Percentiles rank a stretch among this genome's conserved stretches.
Conservation (phyloP, 2,888 invertebrate genomes). For the Endotricha flammealis region DNA sequence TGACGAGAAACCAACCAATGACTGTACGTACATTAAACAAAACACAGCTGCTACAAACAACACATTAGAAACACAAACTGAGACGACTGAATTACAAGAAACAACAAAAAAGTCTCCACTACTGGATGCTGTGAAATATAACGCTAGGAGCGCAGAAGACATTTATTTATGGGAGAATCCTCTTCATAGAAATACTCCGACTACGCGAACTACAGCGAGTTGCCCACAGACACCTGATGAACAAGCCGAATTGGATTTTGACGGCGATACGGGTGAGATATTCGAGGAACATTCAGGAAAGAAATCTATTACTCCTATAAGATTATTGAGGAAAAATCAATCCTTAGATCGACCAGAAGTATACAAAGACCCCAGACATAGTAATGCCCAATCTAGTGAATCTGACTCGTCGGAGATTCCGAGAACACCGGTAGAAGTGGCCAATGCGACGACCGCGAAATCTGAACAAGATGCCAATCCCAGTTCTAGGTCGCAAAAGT, state of each 20-base stretch:
- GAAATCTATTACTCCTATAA: slow-evolving; percentile 84
- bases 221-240: slow-evolving; percentile 84
- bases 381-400: slow-evolving; percentile 54
- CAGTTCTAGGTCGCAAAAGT: slow-evolving; percentile 65
- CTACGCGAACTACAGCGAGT: slow-evolving; percentile 60
- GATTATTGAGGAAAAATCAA: slow-evolving; percentile 72
- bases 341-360: slow-evolving; percentile 52
- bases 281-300: slow-evolving; percentile 82
- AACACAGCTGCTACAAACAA: slow-evolving; percentile 33
- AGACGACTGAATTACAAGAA: slow-evolving; percentile 37
- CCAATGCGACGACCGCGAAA: slow-evolving; percentile 28
- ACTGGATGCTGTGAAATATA: slow-evolving; percentile 55
- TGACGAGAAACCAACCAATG: slow-evolving; percentile 53
- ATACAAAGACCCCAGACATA: slow-evolving; percentile 35
- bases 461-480: slow-evolving; percentile 33
- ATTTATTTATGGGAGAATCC: slow-evolving; percentile 91
- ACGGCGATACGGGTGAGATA: slow-evolving; percentile 78
- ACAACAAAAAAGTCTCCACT: slow-evolving; percentile 52
- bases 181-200: slow-evolving; percentile 76
- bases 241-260: slow-evolving; percentile 83
- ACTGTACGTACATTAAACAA: slow-evolving; percentile 40
- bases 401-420: slow-evolving; percentile 48
- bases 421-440: slow-evolving; percentile 11
- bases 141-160: slow-evolving; percentile 79
- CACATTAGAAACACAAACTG: slow-evolving; percentile 35